These are phyloP conservation scores for Drosophila greeni DNA, from an alignment of 2,888 invertebrate genomes.

Conservation along the genomic window DNA sequence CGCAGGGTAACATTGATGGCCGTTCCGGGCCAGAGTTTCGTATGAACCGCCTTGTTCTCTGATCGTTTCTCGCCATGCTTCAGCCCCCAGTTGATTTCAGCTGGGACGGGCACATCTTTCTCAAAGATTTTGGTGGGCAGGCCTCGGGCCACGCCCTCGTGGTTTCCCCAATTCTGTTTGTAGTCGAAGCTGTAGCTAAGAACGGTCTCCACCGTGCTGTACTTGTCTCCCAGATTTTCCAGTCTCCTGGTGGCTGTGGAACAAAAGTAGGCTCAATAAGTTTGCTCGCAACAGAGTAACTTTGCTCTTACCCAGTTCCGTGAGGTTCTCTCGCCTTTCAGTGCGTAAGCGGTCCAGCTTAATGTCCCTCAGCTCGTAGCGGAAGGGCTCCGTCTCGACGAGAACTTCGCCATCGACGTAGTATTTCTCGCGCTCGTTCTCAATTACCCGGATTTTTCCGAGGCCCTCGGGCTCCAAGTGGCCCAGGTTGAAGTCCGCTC, in stretches of 20 bases:
- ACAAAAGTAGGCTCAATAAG: background rate
- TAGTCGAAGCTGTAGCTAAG: slow-evolving; percentile 86
- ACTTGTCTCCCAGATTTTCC: slow-evolving; percentile 81
- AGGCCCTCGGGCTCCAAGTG: slow-evolving; percentile 84
- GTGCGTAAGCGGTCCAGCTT: slow-evolving; percentile 81
- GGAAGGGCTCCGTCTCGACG: slow-evolving; percentile 88
- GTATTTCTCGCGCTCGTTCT: slow-evolving; percentile 81
- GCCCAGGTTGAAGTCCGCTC: slow-evolving; percentile 81
- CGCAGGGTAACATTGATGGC: slow-evolving; percentile 89
- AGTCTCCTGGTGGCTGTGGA: slow-evolving; percentile 76
- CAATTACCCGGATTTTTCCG: slow-evolving; percentile 85
- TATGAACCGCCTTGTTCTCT: slow-evolving; percentile 81
- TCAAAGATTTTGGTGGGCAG: slow-evolving; percentile 77
- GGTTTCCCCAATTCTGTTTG: slow-evolving; percentile 88
- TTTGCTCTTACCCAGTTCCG: slow-evolving; percentile 80
- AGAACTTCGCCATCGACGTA: slow-evolving; percentile 86
- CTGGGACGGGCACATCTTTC: slow-evolving; percentile 65
- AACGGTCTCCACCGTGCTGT: slow-evolving; percentile 85
- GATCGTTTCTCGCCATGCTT: slow-evolving; percentile 80
- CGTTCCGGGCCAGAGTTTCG: slow-evolving; percentile 86
- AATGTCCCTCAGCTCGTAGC: slow-evolving; percentile 86
- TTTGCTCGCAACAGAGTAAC: rapidly evolving
- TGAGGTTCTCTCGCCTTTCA: slow-evolving; percentile 80
- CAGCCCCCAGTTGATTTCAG: slow-evolving; percentile 86
- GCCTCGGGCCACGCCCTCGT: slow-evolving; percentile 81